A percentile compares a stretch with the other conserved stretches of the same genome.
phyloP scores from a whole-genome alignment of 2,113 vertebrate species.

The Microtus montanus region DNA sequence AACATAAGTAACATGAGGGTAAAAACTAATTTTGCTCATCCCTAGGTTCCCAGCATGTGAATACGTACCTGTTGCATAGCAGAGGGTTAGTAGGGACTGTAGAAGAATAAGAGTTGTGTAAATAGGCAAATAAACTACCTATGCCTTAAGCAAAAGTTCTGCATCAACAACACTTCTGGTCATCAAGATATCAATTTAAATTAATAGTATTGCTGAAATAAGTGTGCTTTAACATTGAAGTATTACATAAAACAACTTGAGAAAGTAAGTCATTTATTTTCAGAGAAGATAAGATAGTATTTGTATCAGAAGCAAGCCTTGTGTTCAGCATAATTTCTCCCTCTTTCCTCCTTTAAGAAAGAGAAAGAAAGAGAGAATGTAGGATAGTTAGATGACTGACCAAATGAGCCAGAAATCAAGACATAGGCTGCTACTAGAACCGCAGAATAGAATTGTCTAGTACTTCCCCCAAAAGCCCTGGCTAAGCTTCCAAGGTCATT shows the following conservation, averaged over 20 bases:
- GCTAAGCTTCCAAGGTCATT: too few species aligned
- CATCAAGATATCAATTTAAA: neutral
- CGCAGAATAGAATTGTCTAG: too few species aligned
- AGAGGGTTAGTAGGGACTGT: neutral
- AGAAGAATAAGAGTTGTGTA: neutral
- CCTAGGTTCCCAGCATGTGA: too few species aligned
- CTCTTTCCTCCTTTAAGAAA: neutral
- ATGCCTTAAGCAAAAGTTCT: neutral
- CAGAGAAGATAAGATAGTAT: neutral
- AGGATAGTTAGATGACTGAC: too few species aligned
- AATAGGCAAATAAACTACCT: neutral
- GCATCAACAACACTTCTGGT: neutral
- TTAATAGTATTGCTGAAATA: neutral
- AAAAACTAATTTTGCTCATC: neutral
- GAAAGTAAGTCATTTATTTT: neutral
- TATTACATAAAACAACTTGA: neutral
- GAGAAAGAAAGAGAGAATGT: too few species aligned
- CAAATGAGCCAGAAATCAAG: too few species aligned
- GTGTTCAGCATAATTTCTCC: neutral
- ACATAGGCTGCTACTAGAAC: too few species aligned
- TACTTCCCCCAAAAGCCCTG: too few species aligned
- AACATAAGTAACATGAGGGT: rapidly evolving
- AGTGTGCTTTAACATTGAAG: neutral
- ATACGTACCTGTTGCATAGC: neutral
- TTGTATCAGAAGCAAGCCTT: neutral